These are phyloP conservation scores for Hoplodrina blanda DNA, from an alignment of 2,888 invertebrate species.

Conservation along the genomic window DNA sequence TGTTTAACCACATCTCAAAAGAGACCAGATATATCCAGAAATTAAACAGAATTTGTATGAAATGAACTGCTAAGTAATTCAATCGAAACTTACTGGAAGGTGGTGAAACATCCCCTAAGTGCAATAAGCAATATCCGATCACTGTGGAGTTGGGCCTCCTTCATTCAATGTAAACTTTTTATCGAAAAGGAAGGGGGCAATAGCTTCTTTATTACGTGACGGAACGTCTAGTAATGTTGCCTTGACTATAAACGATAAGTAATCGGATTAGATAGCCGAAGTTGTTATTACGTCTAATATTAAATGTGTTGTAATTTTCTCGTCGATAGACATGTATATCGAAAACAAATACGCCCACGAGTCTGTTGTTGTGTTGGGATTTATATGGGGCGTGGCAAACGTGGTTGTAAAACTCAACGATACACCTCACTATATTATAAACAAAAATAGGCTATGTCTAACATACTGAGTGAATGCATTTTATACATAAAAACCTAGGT, in stretches of 20 bases:
- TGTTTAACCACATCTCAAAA: neutral
- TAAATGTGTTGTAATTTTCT: conserved; percentile 55
- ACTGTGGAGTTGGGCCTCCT: conserved; percentile 74
- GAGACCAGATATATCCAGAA: neutral
- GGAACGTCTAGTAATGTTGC: conserved; percentile 60
- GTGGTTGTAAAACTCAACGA: conserved; percentile 89
- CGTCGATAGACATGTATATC: conserved; percentile 46
- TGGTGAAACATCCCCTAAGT: conserved; percentile 32
- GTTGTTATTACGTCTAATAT: conserved; percentile 58
- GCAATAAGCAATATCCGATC: conserved; percentile 62
- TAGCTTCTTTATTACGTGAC: conserved; percentile 74
- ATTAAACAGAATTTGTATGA: neutral
- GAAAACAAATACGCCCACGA: conserved; percentile 67
- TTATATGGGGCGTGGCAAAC: conserved; percentile 76
- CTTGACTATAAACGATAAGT: conserved; percentile 63
- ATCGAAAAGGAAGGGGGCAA: conserved; percentile 78
- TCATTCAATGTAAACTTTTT: conserved; percentile 76
- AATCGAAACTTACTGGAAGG: neutral
- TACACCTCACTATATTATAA: conserved; percentile 83
- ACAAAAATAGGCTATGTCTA: conserved; percentile 88
- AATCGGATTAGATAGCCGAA: conserved; percentile 57
- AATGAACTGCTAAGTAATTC: neutral
- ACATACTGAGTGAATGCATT: conserved; percentile 90
- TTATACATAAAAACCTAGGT: conserved; percentile 87
- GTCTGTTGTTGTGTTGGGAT: conserved; percentile 79